A percentile compares a stretch with the other conserved stretches of the same genome.
These are phyloP conservation scores for Hoplostethus atlanticus DNA, from an alignment of 2,797 vertebrate genomes.

Conservation along the genomic window DNA sequence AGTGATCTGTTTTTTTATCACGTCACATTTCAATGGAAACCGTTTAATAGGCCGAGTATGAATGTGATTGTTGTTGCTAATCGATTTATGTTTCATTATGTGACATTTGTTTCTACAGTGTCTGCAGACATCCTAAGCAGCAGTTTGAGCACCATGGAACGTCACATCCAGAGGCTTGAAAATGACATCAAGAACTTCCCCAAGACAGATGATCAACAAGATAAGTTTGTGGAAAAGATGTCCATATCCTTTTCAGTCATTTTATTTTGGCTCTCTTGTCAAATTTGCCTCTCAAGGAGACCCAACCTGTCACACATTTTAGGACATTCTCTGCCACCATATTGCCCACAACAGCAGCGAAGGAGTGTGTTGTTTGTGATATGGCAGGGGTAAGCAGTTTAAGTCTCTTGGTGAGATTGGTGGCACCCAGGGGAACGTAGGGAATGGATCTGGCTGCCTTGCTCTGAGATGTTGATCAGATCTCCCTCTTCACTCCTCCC, in stretches of 20 bases:
- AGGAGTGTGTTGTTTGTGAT: slow-evolving; percentile 59
- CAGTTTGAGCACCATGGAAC: slow-evolving; percentile 92
- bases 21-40: background rate
- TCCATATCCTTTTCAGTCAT: slow-evolving; percentile 93
- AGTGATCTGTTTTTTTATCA: background rate
- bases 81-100: background rate
- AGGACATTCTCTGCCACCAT: slow-evolving; percentile 2
- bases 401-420: slow-evolving; percentile 78
- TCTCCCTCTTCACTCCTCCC: slow-evolving; percentile 71
- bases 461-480: slow-evolving; percentile 80
- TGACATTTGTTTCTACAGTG: slow-evolving; percentile 81
- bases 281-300: background rate
- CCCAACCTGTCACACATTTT: slow-evolving; percentile 2
- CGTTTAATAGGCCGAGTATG: background rate
- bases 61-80: slow-evolving; percentile 4
- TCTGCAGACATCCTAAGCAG: slow-evolving; percentile 94
- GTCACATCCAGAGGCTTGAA: slow-evolving; percentile 92
- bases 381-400: slow-evolving; percentile 70
- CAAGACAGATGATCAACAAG: slow-evolving; percentile 88
- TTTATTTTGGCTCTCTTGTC: slow-evolving; percentile 1
- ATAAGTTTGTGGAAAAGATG: slow-evolving; percentile 99
- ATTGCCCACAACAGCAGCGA: slow-evolving; percentile 29
- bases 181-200: slow-evolving; percentile 93
- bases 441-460: slow-evolving; percentile 77
- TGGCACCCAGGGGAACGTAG: slow-evolving; percentile 72